phyloP scores from a whole-genome alignment of 2,888 invertebrate species.

The Candidula unifasciata region DNA sequence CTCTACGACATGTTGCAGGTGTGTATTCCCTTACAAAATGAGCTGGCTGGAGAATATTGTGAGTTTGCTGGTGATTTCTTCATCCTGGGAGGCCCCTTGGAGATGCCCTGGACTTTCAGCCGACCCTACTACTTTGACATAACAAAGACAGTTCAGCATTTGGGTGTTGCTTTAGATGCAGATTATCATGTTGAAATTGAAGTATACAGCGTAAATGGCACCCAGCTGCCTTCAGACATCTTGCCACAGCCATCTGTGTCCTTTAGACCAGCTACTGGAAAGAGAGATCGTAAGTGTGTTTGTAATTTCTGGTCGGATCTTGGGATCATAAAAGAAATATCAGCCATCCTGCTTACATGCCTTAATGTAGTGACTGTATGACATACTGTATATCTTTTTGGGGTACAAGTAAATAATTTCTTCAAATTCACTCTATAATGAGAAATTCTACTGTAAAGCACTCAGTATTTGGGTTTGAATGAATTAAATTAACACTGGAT shows the following conservation, averaged over 20 bases:
- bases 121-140: constrained; percentile 55
- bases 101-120: constrained; percentile 55
- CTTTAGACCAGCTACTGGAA: constrained; percentile 45
- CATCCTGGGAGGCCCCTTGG: constrained; percentile 55
- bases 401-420: no score
- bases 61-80: constrained; percentile 56
- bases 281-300: constrained; percentile 51
- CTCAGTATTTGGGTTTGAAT: no score
- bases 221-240: constrained; percentile 22
- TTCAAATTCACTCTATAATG: no score
- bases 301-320: no score
- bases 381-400: no score
- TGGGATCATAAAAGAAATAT: no score
- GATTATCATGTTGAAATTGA: constrained; percentile 50
- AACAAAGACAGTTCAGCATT: constrained; percentile 46
- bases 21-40: neutral
- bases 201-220: constrained; percentile 54
- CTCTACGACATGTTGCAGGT: neutral
- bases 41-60: constrained; percentile 39
- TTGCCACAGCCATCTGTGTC: constrained; percentile 44
- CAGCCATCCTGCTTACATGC: no score
- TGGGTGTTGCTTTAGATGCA: constrained; percentile 43
- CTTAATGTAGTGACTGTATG: no score
- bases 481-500: no score
- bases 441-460: no score